Conservation (phyloP, 30 jellyfish, hydroid and myxozoan genomes). For the Hydractinia echinata region DNA sequence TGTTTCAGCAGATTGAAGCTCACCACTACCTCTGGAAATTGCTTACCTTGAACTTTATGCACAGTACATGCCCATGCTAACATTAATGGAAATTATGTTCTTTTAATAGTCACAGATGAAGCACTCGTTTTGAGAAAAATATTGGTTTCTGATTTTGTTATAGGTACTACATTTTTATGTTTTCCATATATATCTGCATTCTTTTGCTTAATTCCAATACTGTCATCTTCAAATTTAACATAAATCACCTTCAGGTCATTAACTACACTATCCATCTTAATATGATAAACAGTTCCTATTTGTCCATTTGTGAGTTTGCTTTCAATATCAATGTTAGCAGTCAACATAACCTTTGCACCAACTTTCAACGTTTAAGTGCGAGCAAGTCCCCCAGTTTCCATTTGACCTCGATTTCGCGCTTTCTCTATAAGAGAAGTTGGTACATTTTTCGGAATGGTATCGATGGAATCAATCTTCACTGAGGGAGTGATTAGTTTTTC, state of each 20-base stretch:
- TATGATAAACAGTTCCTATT: background rate
- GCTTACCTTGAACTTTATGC: background rate
- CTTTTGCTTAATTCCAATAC: background rate
- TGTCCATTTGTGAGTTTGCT: constrained; percentile 34
- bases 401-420: too few species aligned
- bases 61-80: constrained; percentile 26
- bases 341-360: constrained; percentile 19
- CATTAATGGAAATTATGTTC: background rate
- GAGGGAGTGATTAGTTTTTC: background rate
- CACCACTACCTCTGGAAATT: background rate
- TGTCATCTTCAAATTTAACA: constrained; percentile 1
- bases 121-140: background rate
- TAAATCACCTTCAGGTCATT: background rate
- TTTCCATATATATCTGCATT: background rate
- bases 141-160: background rate
- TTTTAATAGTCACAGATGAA: background rate
- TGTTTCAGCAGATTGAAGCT: constrained; percentile 6
- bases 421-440: too few species aligned
- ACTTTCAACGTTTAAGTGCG: background rate
- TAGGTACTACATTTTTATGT: background rate
- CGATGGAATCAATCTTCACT: too few species aligned
- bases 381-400: background rate
- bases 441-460: too few species aligned
- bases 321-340: background rate
- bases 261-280: background rate